A percentile compares a stretch with the other conserved stretches of the same genome.
Evolutionary conservation across 2,888 invertebrate species (phyloP).

Genomic region (Ametastegia equiseti): DNA sequence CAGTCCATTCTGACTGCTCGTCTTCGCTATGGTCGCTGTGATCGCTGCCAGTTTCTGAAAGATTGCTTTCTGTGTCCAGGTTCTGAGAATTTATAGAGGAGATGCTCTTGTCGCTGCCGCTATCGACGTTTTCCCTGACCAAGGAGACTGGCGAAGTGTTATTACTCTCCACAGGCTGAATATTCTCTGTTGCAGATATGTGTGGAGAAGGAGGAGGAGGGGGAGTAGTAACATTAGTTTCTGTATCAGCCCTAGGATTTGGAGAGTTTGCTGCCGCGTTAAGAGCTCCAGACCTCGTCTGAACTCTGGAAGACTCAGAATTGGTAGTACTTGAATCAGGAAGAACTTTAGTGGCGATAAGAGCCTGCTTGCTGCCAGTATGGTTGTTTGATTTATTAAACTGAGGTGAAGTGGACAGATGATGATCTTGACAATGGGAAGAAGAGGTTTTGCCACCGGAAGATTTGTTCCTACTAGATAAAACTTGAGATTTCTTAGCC

Average conservation of each 20-base stretch:
- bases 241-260: conserved; percentile 49
- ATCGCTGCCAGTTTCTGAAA: conserved; percentile 68
- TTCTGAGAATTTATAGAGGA: conserved; percentile 55
- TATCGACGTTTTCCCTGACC: neutral
- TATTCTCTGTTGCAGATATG: neutral
- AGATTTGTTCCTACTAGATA: conserved; percentile 56
- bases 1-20: conserved; percentile 74
- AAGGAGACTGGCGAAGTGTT: neutral
- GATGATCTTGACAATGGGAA: conserved; percentile 32
- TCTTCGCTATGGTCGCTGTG: conserved; percentile 69
- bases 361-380: conserved; percentile 59
- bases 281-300: conserved; percentile 70
- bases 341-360: conserved; percentile 69
- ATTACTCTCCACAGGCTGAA: neutral
- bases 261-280: conserved; percentile 57
- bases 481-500: conserved; percentile 53
- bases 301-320: conserved; percentile 73
- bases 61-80: conserved; percentile 65
- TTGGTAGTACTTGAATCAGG: conserved; percentile 69
- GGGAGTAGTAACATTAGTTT: no score
- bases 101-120: conserved; percentile 51
- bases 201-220: no score
- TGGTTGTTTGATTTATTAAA: conserved; percentile 53
- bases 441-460: conserved; percentile 13
- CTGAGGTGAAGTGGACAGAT: conserved; percentile 50